Percentiles rank a stretch among this genome's conserved stretches.
Evolutionary conservation across 2,888 invertebrate species (phyloP).

Genomic region (Pristionchus entomophagus): DNA sequence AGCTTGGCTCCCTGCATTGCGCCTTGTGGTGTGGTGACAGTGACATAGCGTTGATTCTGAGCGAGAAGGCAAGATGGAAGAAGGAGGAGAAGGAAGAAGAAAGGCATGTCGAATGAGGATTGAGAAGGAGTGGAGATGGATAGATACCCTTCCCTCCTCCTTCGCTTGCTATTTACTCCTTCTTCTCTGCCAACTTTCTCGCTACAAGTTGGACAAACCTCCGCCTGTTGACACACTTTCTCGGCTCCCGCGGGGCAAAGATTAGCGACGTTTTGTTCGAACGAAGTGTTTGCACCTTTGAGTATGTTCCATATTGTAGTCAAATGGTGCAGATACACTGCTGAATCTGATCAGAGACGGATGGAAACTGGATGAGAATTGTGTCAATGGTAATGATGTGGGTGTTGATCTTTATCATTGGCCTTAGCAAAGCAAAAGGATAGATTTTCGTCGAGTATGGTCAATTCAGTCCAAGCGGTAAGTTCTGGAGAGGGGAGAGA

Average conservation of each 20-base stretch:
- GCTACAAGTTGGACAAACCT: slow-evolving; percentile 11
- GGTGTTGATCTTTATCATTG: no score
- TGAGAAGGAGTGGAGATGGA: background rate
- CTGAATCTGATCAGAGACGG: no score
- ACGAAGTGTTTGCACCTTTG: slow-evolving; percentile 14
- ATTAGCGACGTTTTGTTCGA: background rate
- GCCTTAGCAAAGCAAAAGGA: no score
- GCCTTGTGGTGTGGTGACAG: slow-evolving; percentile 59
- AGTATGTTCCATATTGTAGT: background rate
- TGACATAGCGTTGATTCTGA: slow-evolving; percentile 51
- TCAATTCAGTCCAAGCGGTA: no score
- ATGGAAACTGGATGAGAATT: no score
- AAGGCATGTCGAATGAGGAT: background rate
- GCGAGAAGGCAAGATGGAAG: slow-evolving; percentile 1
- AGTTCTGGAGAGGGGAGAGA: no score
- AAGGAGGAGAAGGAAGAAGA: background rate
- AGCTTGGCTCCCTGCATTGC: slow-evolving; percentile 57
- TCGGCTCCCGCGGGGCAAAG: slow-evolving; percentile 30
- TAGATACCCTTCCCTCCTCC: background rate
- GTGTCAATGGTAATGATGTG: no score
- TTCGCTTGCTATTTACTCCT: background rate
- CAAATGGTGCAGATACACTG: background rate
- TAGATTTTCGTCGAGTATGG: no score
- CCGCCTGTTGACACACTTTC: background rate
- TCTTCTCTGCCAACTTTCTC: slow-evolving; percentile 24